Percentiles rank a stretch among this genome's conserved stretches.
These are phyloP conservation scores for Sebastes taczanowskii DNA, from an alignment of 2,797 vertebrate species.

Conservation along the genomic window DNA sequence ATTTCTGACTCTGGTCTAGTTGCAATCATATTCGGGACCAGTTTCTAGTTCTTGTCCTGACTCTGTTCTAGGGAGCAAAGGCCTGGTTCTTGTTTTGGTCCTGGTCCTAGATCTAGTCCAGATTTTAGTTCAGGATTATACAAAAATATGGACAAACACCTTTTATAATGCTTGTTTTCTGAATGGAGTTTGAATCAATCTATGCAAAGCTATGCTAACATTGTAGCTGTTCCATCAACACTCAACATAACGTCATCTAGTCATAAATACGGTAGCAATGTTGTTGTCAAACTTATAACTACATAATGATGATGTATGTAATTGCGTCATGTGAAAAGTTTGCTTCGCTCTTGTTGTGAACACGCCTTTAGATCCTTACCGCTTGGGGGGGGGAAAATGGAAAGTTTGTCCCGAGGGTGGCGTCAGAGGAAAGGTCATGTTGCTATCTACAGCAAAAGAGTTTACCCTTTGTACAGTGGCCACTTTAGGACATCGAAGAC, in stretches of 20 bases:
- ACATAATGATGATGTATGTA: neutral
- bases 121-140: neutral
- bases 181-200: neutral
- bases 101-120: neutral
- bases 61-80: neutral
- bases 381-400: accelerated
- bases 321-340: neutral
- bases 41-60: neutral
- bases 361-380: too few species aligned
- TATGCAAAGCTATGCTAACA: neutral
- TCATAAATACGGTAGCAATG: neutral
- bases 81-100: neutral
- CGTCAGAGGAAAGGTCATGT: neutral
- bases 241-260: neutral
- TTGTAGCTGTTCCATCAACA: neutral
- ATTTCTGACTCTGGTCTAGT: neutral
- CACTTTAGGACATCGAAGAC: neutral
- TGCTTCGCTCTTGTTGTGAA: neutral
- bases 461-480: neutral
- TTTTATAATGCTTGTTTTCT: neutral
- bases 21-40: neutral
- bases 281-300: neutral
- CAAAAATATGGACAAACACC: neutral
- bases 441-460: neutral
- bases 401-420: neutral